Conservation (phyloP, 2,797 vertebrate species). For the Potorous gilbertii region DNA sequence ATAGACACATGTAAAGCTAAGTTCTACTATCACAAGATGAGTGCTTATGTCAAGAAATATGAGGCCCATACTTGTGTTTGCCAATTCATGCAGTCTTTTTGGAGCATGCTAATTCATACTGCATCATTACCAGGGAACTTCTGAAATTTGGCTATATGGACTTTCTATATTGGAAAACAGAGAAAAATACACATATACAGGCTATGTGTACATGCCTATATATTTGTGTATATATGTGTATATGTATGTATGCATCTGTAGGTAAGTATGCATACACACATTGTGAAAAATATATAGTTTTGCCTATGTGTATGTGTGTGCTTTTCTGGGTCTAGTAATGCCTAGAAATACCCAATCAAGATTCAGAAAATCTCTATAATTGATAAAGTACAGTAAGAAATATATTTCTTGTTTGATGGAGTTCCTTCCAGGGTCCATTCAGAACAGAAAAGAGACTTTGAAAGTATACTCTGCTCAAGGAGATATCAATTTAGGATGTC, state of each 20-base stretch:
- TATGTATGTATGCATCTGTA: neutral
- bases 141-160: neutral
- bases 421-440: neutral
- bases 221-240: neutral
- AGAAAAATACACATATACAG: neutral
- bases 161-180: neutral
- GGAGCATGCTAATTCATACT: neutral
- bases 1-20: neutral
- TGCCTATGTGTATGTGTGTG: no score
- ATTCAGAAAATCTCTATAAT: neutral
- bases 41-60: neutral
- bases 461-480: neutral
- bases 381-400: neutral
- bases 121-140: neutral
- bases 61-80: neutral
- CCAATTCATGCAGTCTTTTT: neutral
- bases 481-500: neutral
- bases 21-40: neutral
- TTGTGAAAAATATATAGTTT: no score
- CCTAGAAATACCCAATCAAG: neutral
- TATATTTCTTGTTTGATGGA: neutral
- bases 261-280: no score
- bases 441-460: neutral
- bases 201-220: neutral
- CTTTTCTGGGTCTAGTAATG: neutral